Conservation (phyloP, 1,140 invertebrate genomes). For the Brachionus koreanus region DNA sequence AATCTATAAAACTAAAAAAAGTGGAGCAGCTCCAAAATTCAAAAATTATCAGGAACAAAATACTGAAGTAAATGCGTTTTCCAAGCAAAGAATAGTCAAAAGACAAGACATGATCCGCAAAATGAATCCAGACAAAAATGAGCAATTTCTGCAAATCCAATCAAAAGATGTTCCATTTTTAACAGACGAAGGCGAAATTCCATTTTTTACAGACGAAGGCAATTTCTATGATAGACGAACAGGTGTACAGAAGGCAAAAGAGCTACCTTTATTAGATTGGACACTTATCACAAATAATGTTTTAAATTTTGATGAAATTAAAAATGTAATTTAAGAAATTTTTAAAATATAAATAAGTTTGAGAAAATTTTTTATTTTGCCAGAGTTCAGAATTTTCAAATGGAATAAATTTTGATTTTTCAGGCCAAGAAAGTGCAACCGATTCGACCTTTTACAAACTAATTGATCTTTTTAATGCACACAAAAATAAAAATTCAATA, state of each 20-base stretch:
- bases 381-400: not conserved
- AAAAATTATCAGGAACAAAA: not conserved
- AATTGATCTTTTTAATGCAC: not conserved
- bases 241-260: not conserved
- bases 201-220: too few species aligned
- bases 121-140: too few species aligned
- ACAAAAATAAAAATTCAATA: not conserved
- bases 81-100: not conserved
- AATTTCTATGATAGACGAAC: too few species aligned
- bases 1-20: not conserved
- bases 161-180: too few species aligned
- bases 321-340: not conserved
- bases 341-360: not conserved
- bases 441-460: not conserved
- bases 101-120: not conserved
- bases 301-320: not conserved
- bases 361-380: not conserved
- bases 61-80: not conserved
- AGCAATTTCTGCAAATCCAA: too few species aligned
- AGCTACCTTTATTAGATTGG: not conserved
- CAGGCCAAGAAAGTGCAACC: constrained; percentile 5
- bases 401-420: constrained; percentile 31
- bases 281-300: not conserved
- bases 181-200: too few species aligned
- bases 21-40: not conserved